Evolutionary conservation across 2,797 vertebrate genomes (phyloP).

Genomic region (Halcyon leucocephala): DNA sequence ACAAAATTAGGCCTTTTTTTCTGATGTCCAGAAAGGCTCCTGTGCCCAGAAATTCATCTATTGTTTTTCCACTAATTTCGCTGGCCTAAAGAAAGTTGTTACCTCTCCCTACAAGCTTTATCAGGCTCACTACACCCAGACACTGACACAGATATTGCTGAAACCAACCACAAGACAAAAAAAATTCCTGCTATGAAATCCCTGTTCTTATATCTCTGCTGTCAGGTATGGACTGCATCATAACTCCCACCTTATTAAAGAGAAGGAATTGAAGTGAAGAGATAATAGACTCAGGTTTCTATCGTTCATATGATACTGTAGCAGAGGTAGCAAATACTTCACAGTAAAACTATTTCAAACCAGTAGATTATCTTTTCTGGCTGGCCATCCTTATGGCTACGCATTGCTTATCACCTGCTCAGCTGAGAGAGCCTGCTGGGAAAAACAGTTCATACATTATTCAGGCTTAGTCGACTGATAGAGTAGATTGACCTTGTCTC

Average conservation of each 20-base stretch:
- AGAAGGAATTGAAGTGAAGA: background rate
- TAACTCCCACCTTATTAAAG: constrained; percentile 36
- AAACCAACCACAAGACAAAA: background rate
- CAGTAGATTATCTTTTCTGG: constrained; percentile 15
- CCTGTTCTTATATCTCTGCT: background rate
- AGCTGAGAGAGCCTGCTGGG: constrained; percentile 6
- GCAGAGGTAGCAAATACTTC: constrained; percentile 32
- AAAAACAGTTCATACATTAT: constrained; percentile 59
- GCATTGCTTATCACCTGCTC: constrained; percentile 24
- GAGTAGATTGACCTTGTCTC: constrained; percentile 62
- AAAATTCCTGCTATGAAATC: background rate
- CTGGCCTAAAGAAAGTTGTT: background rate
- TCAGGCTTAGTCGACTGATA: constrained; percentile 44
- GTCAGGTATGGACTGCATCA: background rate
- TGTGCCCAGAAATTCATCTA: background rate
- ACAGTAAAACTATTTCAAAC: constrained; percentile 43
- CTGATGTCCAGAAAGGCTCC: background rate
- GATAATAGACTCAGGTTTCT: background rate
- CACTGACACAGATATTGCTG: background rate
- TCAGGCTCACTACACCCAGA: background rate
- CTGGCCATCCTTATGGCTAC: background rate
- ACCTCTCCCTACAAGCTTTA: background rate
- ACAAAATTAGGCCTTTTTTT: background rate
- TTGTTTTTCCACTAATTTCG: background rate
- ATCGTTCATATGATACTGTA: background rate